A percentile compares a stretch with the other conserved stretches of the same genome.
Evolutionary conservation across 2,113 vertebrate species (phyloP).

Genomic region (Psilopogon haemacephalus): DNA sequence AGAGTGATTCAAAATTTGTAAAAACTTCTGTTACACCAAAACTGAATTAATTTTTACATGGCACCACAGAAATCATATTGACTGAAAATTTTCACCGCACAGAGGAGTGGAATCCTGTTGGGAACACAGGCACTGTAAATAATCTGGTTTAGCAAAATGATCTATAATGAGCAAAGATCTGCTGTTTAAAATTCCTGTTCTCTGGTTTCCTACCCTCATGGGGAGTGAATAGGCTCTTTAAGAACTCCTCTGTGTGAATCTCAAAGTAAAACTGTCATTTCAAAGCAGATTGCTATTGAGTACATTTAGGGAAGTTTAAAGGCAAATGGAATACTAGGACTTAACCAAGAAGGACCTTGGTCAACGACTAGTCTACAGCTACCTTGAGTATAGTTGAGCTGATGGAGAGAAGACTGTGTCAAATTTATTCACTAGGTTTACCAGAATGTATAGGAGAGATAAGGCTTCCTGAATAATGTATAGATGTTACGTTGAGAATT

Average conservation of each 20-base stretch:
- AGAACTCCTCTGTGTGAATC: neutral
- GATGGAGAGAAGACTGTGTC: neutral
- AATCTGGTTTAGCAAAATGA: neutral
- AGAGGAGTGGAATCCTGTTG: neutral
- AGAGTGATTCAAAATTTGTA: neutral
- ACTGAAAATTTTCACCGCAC: neutral
- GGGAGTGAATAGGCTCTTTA: neutral
- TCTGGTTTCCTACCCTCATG: neutral
- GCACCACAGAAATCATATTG: neutral
- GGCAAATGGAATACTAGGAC: neutral
- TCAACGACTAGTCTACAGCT: neutral
- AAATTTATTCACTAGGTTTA: neutral
- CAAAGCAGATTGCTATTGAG: neutral
- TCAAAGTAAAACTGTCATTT: neutral
- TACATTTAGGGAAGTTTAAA: neutral
- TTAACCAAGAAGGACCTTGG: neutral
- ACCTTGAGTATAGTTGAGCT: neutral
- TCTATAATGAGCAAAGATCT: rapidly evolving
- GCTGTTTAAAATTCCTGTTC: neutral
- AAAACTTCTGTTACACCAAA: neutral
- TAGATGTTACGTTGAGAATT: neutral
- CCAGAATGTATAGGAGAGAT: neutral
- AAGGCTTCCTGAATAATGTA: neutral
- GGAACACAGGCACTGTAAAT: neutral
- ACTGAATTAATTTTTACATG: neutral